Conservation (phyloP, 2,113 vertebrate genomes). For the Hypocryptadius cinnamomeus region DNA sequence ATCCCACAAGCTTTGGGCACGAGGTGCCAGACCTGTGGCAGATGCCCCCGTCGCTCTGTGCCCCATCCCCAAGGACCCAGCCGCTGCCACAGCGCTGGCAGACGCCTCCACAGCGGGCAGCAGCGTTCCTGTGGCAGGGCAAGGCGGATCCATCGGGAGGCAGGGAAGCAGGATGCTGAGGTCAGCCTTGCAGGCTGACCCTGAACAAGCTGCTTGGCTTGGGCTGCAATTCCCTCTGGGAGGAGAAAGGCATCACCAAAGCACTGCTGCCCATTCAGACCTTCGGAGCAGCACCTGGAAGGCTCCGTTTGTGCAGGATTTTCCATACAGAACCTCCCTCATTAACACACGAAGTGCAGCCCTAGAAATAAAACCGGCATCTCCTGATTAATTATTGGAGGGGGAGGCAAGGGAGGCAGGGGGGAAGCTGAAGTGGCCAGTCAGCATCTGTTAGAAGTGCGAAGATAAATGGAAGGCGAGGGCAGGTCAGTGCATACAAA, state of each 20-base stretch:
- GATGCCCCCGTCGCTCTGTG: not conserved
- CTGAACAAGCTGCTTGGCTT: not conserved
- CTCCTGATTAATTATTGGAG: slow-evolving; percentile 27
- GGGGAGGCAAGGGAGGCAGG: not conserved
- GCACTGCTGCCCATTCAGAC: not conserved
- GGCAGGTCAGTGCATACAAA: slow-evolving; percentile 7
- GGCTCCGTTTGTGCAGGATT: not conserved
- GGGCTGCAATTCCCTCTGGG: not conserved
- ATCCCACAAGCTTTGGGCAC: not conserved
- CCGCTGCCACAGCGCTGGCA: not conserved
- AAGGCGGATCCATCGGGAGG: not conserved
- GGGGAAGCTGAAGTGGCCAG: not conserved
- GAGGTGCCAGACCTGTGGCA: not conserved
- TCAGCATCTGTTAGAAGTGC: slow-evolving; percentile 28
- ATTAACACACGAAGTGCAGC: not conserved
- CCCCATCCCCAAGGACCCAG: not conserved
- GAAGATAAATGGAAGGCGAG: slow-evolving; percentile 1
- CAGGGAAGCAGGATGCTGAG: not conserved
- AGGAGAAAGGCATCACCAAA: not conserved
- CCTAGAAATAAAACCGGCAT: not conserved
- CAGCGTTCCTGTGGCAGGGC: not conserved
- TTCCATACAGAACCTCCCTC: not conserved
- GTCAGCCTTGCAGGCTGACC: not conserved
- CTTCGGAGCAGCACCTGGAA: not conserved
- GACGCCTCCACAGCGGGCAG: not conserved